Conservation (phyloP, 2,113 vertebrate genomes). For the Motacilla tschutschensis region DNA sequence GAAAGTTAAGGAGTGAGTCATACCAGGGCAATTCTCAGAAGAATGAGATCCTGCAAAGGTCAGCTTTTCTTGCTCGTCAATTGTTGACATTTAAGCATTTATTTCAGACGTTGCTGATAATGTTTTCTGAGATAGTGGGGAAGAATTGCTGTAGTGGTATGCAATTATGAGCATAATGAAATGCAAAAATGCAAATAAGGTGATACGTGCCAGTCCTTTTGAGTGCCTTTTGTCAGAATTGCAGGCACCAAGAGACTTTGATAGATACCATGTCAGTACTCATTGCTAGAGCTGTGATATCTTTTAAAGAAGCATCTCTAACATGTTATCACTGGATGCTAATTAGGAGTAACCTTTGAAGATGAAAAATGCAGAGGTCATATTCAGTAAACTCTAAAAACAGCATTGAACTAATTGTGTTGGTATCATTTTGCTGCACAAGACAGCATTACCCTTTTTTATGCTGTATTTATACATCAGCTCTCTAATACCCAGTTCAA, state of each 20-base stretch:
- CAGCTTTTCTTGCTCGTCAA: conserved; percentile 89
- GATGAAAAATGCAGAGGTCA: conserved; percentile 69
- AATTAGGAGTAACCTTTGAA: conserved; percentile 75
- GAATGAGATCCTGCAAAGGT: conserved; percentile 88
- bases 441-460: conserved; percentile 17
- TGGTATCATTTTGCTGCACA: conserved; percentile 56
- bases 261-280: conserved; percentile 85
- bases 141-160: conserved; percentile 85
- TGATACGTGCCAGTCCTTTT: conserved; percentile 79
- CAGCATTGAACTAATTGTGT: conserved; percentile 68
- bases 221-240: conserved; percentile 89
- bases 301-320: conserved; percentile 68
- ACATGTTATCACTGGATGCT: conserved; percentile 68
- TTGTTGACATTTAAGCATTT: conserved; percentile 97
- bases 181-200: conserved; percentile 98
- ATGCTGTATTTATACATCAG: conserved; percentile 14
- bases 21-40: conserved; percentile 63
- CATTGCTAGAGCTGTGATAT: conserved; percentile 82
- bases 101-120: conserved; percentile 90
- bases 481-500: neutral
- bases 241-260: conserved; percentile 79
- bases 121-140: conserved; percentile 87
- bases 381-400: conserved; percentile 64
- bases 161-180: conserved; percentile 95
- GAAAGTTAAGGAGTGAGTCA: conserved; percentile 70